Conservation (phyloP, 2,113 vertebrate species). For the Dipodomys ordii region DNA sequence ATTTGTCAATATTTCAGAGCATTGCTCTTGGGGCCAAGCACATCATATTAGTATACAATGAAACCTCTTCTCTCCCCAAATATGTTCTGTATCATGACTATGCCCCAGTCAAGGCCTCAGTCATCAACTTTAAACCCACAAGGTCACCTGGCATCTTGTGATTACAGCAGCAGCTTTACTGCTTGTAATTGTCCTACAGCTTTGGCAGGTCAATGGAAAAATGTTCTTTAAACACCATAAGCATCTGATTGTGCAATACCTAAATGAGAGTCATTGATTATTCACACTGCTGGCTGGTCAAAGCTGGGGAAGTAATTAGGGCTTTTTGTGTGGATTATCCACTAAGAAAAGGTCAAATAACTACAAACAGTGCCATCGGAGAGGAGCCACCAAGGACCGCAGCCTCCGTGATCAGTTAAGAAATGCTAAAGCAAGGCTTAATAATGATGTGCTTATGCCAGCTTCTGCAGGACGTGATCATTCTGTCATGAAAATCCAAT, state of each 20-base stretch:
- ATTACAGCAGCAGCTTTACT: constrained; percentile 89
- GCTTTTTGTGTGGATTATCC: constrained; percentile 99
- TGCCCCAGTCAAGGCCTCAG: constrained; percentile 77
- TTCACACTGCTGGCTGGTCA: constrained; percentile 92
- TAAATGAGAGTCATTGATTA: constrained; percentile 97
- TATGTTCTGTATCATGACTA: constrained; percentile 65
- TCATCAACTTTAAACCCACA: constrained; percentile 86
- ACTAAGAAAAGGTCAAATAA: constrained; percentile 98
- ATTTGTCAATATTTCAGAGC: constrained; percentile 74
- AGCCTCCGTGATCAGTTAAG: constrained; percentile 89
- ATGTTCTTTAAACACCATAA: constrained; percentile 91
- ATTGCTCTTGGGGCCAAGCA: constrained; percentile 51
- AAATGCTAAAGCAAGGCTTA: constrained; percentile 91
- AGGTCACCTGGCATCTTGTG: constrained; percentile 89
- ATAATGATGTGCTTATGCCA: constrained; percentile 93
- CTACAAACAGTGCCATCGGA: constrained; percentile 95
- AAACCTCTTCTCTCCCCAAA: constrained; percentile 61
- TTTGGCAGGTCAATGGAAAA: constrained; percentile 91
- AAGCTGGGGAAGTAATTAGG: constrained; percentile 99
- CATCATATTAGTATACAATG: constrained; percentile 70
- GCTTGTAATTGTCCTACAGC: constrained; percentile 87
- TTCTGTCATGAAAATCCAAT: constrained; percentile 94
- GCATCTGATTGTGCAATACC: constrained; percentile 96
- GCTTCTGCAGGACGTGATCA: constrained; percentile 90
- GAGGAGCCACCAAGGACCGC: constrained; percentile 89